Base-by-base conservation (phyloP, 2,888 invertebrate genomes). In the Leptodirus hochenwartii region DNA sequence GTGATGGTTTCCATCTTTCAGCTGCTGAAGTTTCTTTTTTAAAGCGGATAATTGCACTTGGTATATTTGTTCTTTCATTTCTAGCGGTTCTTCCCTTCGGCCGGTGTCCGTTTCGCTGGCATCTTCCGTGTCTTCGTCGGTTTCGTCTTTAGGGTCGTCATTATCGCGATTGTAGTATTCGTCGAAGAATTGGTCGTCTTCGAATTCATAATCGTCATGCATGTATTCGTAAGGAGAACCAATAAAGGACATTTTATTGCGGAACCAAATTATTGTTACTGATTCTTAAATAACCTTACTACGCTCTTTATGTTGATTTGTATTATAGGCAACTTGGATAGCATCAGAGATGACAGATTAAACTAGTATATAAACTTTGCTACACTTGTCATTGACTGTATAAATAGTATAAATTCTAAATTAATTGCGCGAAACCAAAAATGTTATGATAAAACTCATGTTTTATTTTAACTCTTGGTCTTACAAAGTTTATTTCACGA, bases 81-180 rank as follows among this genome's bases (percentile, higher is more conserved):
- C 85, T 15, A 77, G 66, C 17, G 76, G 79, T 43, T 78, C 78
- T 49, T 79, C 78, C 41, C 72, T 70, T 46, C 78, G 73, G 22
- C 80, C 76, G 57, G 77, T 71, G 43, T 91, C 91, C n/a, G 87
- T 84, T 56, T 93, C 93, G 55, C 90, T 90, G 1, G 91, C 91
- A 61, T 93, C 93, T 56, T 91, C 93, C 1, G 93, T 93, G 52
- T 91, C 91, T 62, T 65, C 62, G 53, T 69, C 66, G 33, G 58
- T 63, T 41, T 66, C 58, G 50, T 66, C 59, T 48, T 59, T 50
- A 47, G 47, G 58, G 47, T 74, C 66, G 34, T 73, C 72, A 34
- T 63, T 63, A 37, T 74, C 73, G 32, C 68, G 60, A 42, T 69
- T 72, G 42, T 69, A 72, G 39, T 75, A 74, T 36, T 76, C 75